Evolutionary conservation across 2,888 invertebrate species (phyloP).

Genomic region (Rhimphoctona megacephalus): DNA sequence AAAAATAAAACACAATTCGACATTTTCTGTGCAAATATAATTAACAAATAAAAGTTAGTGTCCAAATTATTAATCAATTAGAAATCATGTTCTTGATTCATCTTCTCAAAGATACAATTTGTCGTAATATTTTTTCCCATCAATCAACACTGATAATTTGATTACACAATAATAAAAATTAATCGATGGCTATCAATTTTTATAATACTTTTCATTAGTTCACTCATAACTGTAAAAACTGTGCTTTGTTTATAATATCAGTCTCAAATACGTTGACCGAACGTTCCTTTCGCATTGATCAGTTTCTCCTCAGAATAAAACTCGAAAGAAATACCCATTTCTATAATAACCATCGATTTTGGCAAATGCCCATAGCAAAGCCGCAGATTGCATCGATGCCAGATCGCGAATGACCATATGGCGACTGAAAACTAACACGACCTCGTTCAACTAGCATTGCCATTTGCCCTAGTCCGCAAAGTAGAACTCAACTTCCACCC

Average conservation of each 20-base stretch:
- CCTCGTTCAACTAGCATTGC: conserved; percentile 44
- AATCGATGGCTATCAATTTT: not conserved
- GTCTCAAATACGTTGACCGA: not conserved
- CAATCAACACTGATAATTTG: not conserved
- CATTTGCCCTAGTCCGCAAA: conserved; percentile 43
- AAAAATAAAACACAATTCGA: not conserved
- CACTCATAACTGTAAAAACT: not conserved
- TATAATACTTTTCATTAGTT: not conserved
- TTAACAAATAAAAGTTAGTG: not conserved
- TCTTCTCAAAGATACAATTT: not conserved
- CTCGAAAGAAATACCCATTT: conserved; percentile 13
- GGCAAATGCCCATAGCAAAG: conserved; percentile 25
- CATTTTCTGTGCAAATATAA: not conserved
- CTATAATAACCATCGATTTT: conserved; percentile 30
- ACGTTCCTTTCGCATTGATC: not conserved
- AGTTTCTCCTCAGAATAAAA: not conserved
- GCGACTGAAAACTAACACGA: conserved; percentile 53
- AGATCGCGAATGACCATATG: conserved; percentile 58
- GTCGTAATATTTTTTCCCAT: not conserved
- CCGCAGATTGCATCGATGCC: conserved; percentile 50
- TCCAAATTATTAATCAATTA: not conserved
- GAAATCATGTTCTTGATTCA: not conserved
- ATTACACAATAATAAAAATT: no score
- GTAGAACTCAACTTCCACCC: conserved; percentile 40
- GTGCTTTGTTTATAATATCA: not conserved